A percentile compares a stretch with the other conserved stretches of the same genome.
These are phyloP conservation scores for Passer montanus DNA, from an alignment of 2,113 vertebrate genomes.

Conservation along the genomic window DNA sequence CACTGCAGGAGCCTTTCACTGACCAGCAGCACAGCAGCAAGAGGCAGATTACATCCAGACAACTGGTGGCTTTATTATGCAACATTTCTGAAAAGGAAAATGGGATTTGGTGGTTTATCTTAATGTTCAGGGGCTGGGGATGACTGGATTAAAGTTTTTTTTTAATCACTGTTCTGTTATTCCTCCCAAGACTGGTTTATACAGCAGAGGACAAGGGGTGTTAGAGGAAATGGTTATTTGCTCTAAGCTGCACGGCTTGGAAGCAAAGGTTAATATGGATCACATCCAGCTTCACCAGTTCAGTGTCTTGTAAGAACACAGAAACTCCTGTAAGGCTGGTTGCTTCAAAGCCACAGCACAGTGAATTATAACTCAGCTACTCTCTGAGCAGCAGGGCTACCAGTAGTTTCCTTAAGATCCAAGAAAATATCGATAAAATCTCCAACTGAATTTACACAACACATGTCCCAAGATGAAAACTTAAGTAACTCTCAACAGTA, in stretches of 20 bases:
- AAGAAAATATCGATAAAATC: conserved; percentile 14
- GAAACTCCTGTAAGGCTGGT: background rate
- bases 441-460: background rate
- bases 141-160: background rate
- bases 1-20: background rate
- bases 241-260: background rate
- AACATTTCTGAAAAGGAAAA: background rate
- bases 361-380: background rate
- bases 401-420: background rate
- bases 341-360: background rate
- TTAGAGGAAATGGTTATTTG: background rate
- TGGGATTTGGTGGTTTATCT: background rate
- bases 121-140: background rate
- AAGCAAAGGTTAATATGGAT: background rate
- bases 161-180: background rate
- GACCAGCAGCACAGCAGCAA: background rate
- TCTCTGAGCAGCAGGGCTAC: conserved; percentile 11
- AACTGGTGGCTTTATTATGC: background rate
- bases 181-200: background rate
- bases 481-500: background rate
- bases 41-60: background rate
- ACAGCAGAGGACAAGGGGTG: background rate
- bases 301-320: background rate
- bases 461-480: background rate
- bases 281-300: background rate